These are phyloP conservation scores for Philaethria dido DNA, from an alignment of 2,888 invertebrate species.

Conservation along the genomic window DNA sequence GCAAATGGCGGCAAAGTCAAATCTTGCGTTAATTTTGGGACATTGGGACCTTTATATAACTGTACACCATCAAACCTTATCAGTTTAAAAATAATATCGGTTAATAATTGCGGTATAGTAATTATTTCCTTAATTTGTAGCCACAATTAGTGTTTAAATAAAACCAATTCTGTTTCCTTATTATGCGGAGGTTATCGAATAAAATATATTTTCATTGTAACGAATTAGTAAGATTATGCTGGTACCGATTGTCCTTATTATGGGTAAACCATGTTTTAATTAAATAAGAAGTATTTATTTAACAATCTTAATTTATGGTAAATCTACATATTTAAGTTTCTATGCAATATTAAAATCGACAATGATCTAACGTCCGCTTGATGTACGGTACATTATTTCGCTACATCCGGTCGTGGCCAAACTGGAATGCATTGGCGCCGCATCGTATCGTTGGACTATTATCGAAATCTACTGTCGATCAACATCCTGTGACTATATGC, in stretches of 20 bases:
- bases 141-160: neutral
- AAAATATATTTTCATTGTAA: neutral
- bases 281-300: neutral
- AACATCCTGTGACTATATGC: conserved; percentile 58
- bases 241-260: neutral
- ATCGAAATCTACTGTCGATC: conserved; percentile 60
- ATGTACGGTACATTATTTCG: conserved; percentile 14
- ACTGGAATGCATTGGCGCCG: conserved; percentile 41
- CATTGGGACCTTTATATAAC: too few species aligned
- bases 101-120: neutral
- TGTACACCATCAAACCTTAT: too few species aligned
- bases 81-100: neutral
- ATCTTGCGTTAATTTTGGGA: too few species aligned
- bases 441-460: conserved; percentile 33
- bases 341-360: conserved; percentile 4
- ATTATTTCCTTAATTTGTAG: neutral
- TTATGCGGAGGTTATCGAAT: neutral
- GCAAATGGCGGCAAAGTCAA: too few species aligned
- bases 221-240: neutral
- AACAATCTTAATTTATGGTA: neutral
- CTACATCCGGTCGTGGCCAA: conserved; percentile 28
- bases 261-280: neutral
- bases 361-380: conserved; percentile 18
- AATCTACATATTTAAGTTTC: neutral
- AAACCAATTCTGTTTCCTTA: neutral